These are phyloP conservation scores for Brachionus angularis DNA, from an alignment of 1,140 invertebrate genomes.

Conservation along the genomic window DNA sequence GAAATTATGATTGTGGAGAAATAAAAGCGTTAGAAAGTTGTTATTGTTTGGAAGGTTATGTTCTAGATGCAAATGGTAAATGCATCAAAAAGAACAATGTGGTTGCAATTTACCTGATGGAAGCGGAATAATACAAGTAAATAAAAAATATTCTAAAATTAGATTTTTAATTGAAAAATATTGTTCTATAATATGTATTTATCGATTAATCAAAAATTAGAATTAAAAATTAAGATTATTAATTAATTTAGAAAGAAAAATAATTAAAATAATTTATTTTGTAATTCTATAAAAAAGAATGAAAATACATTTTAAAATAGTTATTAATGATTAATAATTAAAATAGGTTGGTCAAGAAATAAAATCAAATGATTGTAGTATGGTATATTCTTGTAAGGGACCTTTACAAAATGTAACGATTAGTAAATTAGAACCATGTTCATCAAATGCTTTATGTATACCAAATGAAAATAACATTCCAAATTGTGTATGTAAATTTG, in stretches of 20 bases:
- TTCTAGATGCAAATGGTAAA: neutral
- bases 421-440: neutral
- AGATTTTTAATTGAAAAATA: too few species aligned
- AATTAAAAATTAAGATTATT: too few species aligned
- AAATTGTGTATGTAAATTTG: neutral
- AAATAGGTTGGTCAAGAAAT: neutral
- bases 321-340: too few species aligned
- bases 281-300: too few species aligned
- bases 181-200: too few species aligned
- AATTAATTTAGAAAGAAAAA: too few species aligned
- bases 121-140: neutral
- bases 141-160: too few species aligned
- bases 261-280: too few species aligned
- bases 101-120: neutral
- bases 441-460: neutral
- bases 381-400: neutral
- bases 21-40: neutral
- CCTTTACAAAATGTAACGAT: neutral
- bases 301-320: too few species aligned
- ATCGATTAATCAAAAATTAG: too few species aligned
- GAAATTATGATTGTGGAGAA: neutral
- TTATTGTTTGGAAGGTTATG: neutral
- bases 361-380: neutral
- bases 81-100: neutral
- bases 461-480: neutral